Evolutionary conservation across 2,888 invertebrate genomes (phyloP).

Genomic region (Hirtodrosophila histrioides): DNA sequence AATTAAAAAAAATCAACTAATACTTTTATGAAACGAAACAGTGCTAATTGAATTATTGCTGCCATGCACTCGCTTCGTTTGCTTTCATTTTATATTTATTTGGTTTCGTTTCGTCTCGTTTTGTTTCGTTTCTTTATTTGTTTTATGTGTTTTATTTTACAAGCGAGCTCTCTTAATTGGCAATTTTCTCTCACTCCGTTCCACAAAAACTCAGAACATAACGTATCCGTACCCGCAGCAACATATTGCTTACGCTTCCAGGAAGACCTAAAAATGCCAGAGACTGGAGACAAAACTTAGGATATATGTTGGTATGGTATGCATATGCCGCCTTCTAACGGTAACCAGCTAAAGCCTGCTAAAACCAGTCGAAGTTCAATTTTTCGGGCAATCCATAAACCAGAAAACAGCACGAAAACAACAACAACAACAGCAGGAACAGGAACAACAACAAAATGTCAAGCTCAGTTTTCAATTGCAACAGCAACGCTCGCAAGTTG

Average conservation of each 20-base stretch:
- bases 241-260: constrained; percentile 73
- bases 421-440: constrained; percentile 35
- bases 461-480: constrained; percentile 78
- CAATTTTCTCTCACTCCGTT: constrained; percentile 14
- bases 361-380: constrained; percentile 54
- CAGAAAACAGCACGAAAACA: constrained; percentile 53
- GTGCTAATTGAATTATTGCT: constrained; percentile 82
- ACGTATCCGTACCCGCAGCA: constrained; percentile 53
- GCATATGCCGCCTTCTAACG: constrained; percentile 60
- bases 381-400: constrained; percentile 66
- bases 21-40: constrained; percentile 81
- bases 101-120: neutral
- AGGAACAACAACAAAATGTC: constrained; percentile 60
- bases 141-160: constrained; percentile 27
- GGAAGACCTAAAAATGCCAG: constrained; percentile 75
- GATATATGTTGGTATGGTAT: constrained; percentile 9
- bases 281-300: constrained; percentile 32
- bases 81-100: constrained; percentile 47
- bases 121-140: neutral
- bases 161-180: constrained; percentile 64
- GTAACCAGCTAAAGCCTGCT: constrained; percentile 66
- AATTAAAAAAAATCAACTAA: constrained; percentile 80
- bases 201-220: constrained; percentile 17
- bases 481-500: constrained; percentile 43
- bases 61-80: constrained; percentile 60